Percentiles rank a stretch among this genome's conserved stretches.
These are phyloP conservation scores for Rhabdophis nuchalis DNA, from an alignment of 2,797 vertebrate species.

Conservation along the genomic window DNA sequence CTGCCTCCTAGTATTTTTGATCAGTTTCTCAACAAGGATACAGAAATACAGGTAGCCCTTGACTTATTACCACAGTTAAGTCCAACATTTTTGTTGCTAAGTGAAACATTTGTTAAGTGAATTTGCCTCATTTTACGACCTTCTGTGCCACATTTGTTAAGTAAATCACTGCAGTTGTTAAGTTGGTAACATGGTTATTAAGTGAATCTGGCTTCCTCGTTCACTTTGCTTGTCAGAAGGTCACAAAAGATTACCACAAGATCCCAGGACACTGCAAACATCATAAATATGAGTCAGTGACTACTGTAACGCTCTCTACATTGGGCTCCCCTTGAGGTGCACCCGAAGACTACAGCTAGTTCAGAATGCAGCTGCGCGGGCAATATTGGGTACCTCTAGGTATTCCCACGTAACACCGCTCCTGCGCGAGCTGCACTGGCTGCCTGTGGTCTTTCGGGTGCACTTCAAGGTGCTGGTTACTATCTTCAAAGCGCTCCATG, in stretches of 20 bases:
- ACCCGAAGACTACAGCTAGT: too few relatives aligned
- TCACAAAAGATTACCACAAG: background rate
- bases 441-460: too few relatives aligned
- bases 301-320: too few relatives aligned
- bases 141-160: background rate
- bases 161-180: too few relatives aligned
- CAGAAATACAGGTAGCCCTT: background rate
- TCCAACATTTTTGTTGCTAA: background rate
- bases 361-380: too few relatives aligned
- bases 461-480: too few relatives aligned
- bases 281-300: background rate
- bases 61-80: background rate
- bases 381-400: too few relatives aligned
- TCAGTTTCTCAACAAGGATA: background rate
- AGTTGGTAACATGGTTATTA: background rate
- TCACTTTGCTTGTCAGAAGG: background rate
- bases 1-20: background rate
- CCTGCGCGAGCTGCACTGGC: too few relatives aligned
- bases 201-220: background rate
- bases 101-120: background rate
- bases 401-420: too few relatives aligned
- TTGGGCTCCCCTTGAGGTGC: too few relatives aligned
- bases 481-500: too few relatives aligned
- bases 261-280: background rate
- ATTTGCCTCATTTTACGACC: background rate